phyloP scores from a whole-genome alignment of 2,888 invertebrate species.

The Drosophila birchii region DNA sequence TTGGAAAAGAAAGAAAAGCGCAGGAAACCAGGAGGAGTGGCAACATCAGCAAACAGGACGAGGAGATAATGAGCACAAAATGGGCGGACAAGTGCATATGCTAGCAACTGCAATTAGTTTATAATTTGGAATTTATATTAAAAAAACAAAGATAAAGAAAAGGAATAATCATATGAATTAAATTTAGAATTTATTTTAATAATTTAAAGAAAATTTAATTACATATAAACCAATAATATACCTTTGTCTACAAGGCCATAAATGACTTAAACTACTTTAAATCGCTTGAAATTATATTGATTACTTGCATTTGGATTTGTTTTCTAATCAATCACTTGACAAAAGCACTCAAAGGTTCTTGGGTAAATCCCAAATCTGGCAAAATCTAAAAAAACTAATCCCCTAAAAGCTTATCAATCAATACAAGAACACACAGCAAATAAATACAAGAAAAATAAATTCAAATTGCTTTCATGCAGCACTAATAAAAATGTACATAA shows the following conservation, averaged over 20 bases:
- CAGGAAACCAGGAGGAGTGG: slow-evolving; percentile 8
- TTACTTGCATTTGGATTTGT: slow-evolving; percentile 5
- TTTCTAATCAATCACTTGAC: slow-evolving; percentile 6
- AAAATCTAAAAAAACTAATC: slow-evolving; percentile 8
- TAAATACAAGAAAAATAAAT: slow-evolving; percentile 7
- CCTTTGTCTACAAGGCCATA: neutral
- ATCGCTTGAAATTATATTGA: neutral
- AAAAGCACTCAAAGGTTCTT: neutral
- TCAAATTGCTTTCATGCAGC: neutral
- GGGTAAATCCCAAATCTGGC: slow-evolving; percentile 4
- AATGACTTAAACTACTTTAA: neutral
- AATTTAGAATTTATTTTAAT: neutral
- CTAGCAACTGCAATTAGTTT: slow-evolving; percentile 10
- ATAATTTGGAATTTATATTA: neutral
- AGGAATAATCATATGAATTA: neutral
- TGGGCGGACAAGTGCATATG: slow-evolving; percentile 8
- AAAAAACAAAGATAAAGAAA: neutral
- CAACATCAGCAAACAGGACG: slow-evolving; percentile 24
- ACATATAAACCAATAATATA: neutral
- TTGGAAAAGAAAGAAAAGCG: neutral
- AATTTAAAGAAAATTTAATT: neutral
- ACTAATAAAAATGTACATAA: neutral
- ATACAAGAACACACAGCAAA: neutral
- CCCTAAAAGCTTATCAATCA: slow-evolving; percentile 16
- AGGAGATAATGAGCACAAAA: slow-evolving; percentile 24